Evolutionary conservation across 2,113 vertebrate species (phyloP).

Genomic region (Sphyrna mokarran): DNA sequence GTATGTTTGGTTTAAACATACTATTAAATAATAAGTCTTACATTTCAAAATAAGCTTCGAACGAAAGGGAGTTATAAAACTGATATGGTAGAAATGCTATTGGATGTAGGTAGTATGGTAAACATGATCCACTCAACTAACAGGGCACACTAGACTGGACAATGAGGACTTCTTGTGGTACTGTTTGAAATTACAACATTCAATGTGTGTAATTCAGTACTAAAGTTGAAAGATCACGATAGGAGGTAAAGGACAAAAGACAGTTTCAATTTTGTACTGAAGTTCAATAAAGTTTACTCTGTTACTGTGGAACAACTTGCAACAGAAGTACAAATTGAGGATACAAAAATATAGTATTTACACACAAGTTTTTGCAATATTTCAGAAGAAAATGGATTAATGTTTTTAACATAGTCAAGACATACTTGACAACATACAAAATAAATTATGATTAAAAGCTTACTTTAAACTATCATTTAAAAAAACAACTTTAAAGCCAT

Average conservation of each 20-base stretch:
- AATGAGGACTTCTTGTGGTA: slow-evolving; percentile 58
- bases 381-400: background rate
- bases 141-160: slow-evolving; percentile 35
- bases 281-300: slow-evolving; percentile 23
- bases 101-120: background rate
- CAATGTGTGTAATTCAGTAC: background rate
- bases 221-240: background rate
- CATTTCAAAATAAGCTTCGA: background rate
- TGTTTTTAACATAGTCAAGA: background rate
- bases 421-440: background rate
- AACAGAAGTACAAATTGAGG: background rate
- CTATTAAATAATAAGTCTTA: background rate
- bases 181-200: slow-evolving; percentile 43
- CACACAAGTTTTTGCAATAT: background rate
- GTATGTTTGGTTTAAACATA: background rate
- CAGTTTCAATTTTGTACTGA: background rate
- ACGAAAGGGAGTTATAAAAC: background rate
- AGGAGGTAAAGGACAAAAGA: background rate
- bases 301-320: background rate
- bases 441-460: background rate
- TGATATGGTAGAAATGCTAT: background rate
- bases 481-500: background rate
- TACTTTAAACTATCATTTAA: background rate
- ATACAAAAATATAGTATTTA: slow-evolving; percentile 29
- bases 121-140: background rate